These are phyloP conservation scores for Pogona vitticeps DNA, from an alignment of 2,113 vertebrate species.

Conservation along the genomic window DNA sequence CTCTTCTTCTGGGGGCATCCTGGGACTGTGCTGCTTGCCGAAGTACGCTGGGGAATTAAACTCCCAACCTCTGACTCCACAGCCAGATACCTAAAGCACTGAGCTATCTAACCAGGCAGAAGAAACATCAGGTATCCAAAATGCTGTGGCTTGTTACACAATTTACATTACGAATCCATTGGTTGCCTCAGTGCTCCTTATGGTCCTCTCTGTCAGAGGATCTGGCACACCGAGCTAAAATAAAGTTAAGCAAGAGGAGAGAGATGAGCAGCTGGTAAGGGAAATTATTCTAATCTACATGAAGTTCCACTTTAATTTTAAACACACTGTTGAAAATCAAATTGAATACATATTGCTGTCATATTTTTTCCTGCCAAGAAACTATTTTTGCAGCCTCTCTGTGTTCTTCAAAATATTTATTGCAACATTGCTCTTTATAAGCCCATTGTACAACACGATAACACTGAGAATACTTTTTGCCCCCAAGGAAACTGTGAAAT, in stretches of 20 bases:
- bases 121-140: not conserved
- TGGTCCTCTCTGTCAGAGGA: not conserved
- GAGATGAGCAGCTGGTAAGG: not conserved
- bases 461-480: not conserved
- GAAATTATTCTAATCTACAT: constrained; percentile 15
- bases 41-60: too few species aligned
- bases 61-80: too few species aligned
- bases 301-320: constrained; percentile 14
- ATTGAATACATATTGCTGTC: constrained; percentile 16
- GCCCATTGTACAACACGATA: not conserved
- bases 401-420: constrained; percentile 20
- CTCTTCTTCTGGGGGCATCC: too few species aligned
- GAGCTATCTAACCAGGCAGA: not conserved
- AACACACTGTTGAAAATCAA: constrained; percentile 19
- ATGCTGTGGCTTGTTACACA: not conserved
- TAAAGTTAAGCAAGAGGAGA: not conserved
- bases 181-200: not conserved
- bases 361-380: not conserved
- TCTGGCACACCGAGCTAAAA: not conserved
- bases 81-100: too few species aligned
- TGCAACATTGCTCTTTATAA: constrained; percentile 21
- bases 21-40: too few species aligned
- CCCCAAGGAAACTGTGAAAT: constrained; percentile 4
- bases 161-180: not conserved
- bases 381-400: constrained; percentile 8